Evolutionary conservation across 2,113 vertebrate species (phyloP), one percentile per base, ranked within the genome.

Genomic region (Pontoporia blainvillei): DNA sequence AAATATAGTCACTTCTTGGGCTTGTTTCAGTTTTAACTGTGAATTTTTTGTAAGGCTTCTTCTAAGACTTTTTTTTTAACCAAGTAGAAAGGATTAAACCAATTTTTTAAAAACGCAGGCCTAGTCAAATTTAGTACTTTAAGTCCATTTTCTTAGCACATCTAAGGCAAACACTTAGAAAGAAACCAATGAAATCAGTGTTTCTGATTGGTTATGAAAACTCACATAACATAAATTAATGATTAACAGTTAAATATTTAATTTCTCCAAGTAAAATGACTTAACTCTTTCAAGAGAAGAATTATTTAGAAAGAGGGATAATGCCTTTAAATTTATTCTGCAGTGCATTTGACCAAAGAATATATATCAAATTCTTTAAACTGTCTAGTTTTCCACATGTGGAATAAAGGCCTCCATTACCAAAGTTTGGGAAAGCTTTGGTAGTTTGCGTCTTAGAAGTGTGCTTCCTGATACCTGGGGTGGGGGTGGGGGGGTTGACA

Each of bases 1-100:
- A 99, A 98, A 98, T 98, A 83, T 91, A 98, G 97, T 98, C 97
- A 76, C 71, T 98, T 98, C 96, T 98, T 98, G 97, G 92, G 85
- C 57, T 97, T 71, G 91, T 96, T 97, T 96, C 97, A 98, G 97
- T 98, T 98, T 98, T 97, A 98, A 98, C 97, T 98, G 96, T 97
- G 98, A 98, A 98, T 98, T 97, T 86, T 57, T 81, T 57, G 85
- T 49, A 95, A 98, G 93, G 49, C 82, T 96, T 39, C 27, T 82
- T 94, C 97, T 98, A 96, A 91, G 98, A 94, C 86, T 84, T 96
- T 97, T 94, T 20, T 49, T 86, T 96, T 90, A 97, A 97, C 90
- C 92, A 7, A 46, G 1, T 90, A 97, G 97, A 98, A 98, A 85
- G 72, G 96, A 98, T 96, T 96, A 90, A 82, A 73, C 39, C 90